Evolutionary conservation across 2,113 vertebrate genomes (phyloP).

Genomic region (Verasper variegatus): DNA sequence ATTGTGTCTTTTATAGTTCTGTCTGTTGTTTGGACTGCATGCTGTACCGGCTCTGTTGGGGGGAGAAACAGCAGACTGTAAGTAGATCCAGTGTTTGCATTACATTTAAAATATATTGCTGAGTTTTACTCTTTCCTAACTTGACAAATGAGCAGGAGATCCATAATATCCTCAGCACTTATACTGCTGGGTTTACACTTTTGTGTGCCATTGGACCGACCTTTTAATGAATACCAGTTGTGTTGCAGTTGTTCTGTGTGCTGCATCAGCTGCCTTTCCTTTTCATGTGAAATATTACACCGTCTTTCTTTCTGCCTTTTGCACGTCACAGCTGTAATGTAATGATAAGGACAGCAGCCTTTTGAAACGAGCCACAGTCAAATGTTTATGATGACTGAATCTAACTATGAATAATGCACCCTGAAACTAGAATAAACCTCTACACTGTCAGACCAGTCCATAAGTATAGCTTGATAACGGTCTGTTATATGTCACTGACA

Average conservation of each 20-base stretch:
- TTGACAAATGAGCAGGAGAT: background rate
- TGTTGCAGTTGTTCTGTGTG: background rate
- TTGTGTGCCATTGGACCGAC: background rate
- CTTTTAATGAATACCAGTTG: background rate
- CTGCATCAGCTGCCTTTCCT: background rate
- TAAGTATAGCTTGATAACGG: conserved; percentile 35
- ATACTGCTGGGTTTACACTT: background rate
- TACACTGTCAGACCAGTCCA: conserved; percentile 3
- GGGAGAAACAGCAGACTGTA: background rate
- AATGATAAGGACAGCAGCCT: background rate
- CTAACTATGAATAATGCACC: background rate
- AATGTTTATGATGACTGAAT: no score
- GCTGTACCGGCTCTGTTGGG: no score
- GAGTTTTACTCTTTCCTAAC: background rate
- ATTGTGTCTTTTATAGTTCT: no score
- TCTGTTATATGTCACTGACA: conserved; percentile 12
- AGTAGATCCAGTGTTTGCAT: background rate
- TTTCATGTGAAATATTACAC: background rate
- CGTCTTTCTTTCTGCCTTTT: no score
- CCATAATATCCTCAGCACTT: background rate
- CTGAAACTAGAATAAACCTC: conserved; percentile 2
- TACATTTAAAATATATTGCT: background rate
- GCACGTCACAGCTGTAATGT: background rate
- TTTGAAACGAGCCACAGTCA: no score
- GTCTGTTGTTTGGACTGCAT: no score